Evolutionary conservation across 1,140 invertebrate genomes (phyloP).

Genomic region (Tetramorium alpestre): DNA sequence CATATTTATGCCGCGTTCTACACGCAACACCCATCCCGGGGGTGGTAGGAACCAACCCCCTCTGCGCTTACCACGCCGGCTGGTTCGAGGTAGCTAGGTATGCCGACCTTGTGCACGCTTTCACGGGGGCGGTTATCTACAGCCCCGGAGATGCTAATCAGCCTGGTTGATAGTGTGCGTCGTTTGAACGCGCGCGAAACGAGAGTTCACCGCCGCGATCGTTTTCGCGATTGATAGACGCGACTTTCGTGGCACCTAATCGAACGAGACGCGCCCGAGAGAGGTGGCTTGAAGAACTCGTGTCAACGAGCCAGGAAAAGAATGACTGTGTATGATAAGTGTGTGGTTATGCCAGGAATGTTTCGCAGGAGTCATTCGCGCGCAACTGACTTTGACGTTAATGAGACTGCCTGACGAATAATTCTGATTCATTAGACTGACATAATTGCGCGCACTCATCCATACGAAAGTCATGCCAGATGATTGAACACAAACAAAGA

Average conservation of each 20-base stretch:
- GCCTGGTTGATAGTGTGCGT: slow-evolving; percentile 60
- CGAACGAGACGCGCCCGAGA: slow-evolving; percentile 5
- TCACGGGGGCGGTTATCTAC: slow-evolving; percentile 60
- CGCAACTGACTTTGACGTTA: slow-evolving; percentile 18
- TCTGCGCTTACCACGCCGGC: slow-evolving; percentile 55
- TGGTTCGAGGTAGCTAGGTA: slow-evolving; percentile 61
- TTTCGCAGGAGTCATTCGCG: not conserved
- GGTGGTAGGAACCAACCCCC: slow-evolving; percentile 68
- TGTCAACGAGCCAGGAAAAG: slow-evolving; percentile 44
- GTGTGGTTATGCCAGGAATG: not conserved
- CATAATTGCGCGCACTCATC: slow-evolving; percentile 15
- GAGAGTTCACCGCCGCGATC: slow-evolving; percentile 66
- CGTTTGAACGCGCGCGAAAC: slow-evolving; percentile 26
- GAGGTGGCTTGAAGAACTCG: slow-evolving; percentile 32
- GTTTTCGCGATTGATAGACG: slow-evolving; percentile 10
- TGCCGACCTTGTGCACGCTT: slow-evolving; percentile 71
- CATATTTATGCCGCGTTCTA: slow-evolving; percentile 83
- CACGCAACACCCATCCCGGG: slow-evolving; percentile 74
- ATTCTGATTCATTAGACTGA: slow-evolving; percentile 27
- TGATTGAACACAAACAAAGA: not conserved
- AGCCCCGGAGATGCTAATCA: slow-evolving; percentile 67
- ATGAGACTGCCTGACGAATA: slow-evolving; percentile 38
- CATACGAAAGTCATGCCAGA: not conserved
- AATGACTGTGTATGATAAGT: slow-evolving; percentile 16
- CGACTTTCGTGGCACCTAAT: not conserved